Conservation (phyloP, 2,113 vertebrate species). For the Ceyx cyanopectus region DNA sequence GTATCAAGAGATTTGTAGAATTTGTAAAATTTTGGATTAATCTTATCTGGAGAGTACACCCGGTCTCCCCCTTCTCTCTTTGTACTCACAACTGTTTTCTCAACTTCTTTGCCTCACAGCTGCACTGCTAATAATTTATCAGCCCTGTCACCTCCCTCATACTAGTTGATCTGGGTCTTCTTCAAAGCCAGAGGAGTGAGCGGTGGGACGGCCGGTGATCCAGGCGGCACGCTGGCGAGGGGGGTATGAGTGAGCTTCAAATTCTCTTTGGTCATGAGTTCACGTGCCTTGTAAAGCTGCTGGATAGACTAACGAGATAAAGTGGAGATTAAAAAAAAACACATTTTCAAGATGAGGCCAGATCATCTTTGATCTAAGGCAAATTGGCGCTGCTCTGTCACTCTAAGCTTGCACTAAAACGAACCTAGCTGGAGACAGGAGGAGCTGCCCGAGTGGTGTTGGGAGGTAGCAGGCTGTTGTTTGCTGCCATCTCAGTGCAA, state of each 20-base stretch:
- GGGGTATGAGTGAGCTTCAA: not conserved
- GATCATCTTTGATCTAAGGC: conserved; percentile 11
- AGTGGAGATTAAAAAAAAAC: not conserved
- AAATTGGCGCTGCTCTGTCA: not conserved
- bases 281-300: conserved; percentile 12
- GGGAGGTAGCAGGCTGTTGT: not conserved
- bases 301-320: not conserved
- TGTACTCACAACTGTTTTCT: conserved; percentile 48
- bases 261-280: conserved; percentile 31
- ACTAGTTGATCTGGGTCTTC: not conserved
- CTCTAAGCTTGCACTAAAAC: not conserved
- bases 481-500: not conserved
- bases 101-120: conserved; percentile 35
- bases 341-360: not conserved
- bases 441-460: not conserved
- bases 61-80: conserved; percentile 42
- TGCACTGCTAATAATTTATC: conserved; percentile 40
- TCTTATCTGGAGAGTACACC: conserved; percentile 24
- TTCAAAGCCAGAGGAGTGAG: conserved; percentile 49
- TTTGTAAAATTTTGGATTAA: conserved; percentile 49
- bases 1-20: conserved; percentile 43
- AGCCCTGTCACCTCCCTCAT: not conserved
- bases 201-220: not conserved
- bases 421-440: not conserved
- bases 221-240: not conserved